Conservation (phyloP, 2,888 invertebrate genomes). For the Gordius sp. region DNA sequence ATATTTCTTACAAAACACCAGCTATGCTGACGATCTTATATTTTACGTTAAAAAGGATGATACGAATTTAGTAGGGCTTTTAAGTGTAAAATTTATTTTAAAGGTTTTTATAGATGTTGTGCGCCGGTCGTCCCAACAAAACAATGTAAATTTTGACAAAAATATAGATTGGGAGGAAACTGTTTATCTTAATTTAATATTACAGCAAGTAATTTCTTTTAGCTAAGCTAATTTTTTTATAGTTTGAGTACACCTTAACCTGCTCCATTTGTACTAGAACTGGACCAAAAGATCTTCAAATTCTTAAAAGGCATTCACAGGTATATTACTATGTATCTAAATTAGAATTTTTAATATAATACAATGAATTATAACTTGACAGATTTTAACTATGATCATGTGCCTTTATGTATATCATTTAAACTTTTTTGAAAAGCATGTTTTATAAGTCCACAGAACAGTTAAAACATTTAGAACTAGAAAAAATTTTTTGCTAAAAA, state of each 20-base stretch:
- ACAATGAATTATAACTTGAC: no score
- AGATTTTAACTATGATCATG: no score
- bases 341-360: no score
- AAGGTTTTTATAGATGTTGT: neutral
- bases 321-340: no score
- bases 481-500: no score
- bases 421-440: no score
- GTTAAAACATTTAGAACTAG: no score
- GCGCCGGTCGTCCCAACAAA: neutral
- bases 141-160: neutral
- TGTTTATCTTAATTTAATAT: conserved; percentile 5
- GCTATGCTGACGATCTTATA: neutral
- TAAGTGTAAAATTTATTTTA: neutral
- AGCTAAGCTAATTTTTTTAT: neutral
- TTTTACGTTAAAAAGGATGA: neutral
- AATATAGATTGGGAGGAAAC: conserved; percentile 6
- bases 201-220: neutral
- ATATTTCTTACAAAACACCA: neutral
- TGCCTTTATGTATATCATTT: no score
- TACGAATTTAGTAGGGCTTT: neutral
- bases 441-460: no score
- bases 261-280: conserved; percentile 9
- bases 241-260: conserved; percentile 8
- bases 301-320: conserved; percentile 9
- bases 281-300: conserved; percentile 6